phyloP scores from a whole-genome alignment of 1,140 invertebrate genomes.

The Tachypleus tridentatus region DNA sequence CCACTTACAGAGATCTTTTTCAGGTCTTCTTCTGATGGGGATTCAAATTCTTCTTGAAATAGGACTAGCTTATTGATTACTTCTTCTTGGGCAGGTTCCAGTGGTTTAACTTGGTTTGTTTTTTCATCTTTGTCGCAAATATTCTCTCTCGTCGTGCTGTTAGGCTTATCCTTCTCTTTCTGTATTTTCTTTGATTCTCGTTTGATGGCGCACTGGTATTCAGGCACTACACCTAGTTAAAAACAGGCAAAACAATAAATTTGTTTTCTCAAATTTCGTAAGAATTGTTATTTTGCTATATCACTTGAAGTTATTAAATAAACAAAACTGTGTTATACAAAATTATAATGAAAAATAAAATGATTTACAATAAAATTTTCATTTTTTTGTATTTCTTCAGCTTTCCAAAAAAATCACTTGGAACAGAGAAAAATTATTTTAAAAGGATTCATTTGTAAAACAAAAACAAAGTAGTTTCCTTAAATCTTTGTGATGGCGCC shows the following conservation, averaged over 20 bases:
- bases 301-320: too few species aligned
- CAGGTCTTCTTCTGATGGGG: conserved; percentile 85
- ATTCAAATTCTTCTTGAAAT: conserved; percentile 94
- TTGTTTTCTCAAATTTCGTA: too few species aligned
- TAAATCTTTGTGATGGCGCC: too few species aligned
- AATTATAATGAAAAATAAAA: too few species aligned
- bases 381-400: too few species aligned
- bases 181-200: conserved; percentile 89
- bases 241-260: background rate
- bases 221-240: conserved; percentile 68
- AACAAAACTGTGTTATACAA: too few species aligned
- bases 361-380: too few species aligned
- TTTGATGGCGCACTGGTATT: conserved; percentile 91
- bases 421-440: too few species aligned
- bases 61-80: conserved; percentile 89
- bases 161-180: conserved; percentile 60
- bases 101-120: conserved; percentile 26
- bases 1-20: conserved; percentile 64
- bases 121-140: conserved; percentile 22
- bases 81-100: conserved; percentile 74
- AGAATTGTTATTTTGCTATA: too few species aligned
- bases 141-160: conserved; percentile 46
- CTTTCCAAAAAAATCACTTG: too few species aligned
- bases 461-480: too few species aligned
- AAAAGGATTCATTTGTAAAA: too few species aligned